Evolutionary conservation across 2,113 vertebrate species (phyloP).

Genomic region (Platanista minor): DNA sequence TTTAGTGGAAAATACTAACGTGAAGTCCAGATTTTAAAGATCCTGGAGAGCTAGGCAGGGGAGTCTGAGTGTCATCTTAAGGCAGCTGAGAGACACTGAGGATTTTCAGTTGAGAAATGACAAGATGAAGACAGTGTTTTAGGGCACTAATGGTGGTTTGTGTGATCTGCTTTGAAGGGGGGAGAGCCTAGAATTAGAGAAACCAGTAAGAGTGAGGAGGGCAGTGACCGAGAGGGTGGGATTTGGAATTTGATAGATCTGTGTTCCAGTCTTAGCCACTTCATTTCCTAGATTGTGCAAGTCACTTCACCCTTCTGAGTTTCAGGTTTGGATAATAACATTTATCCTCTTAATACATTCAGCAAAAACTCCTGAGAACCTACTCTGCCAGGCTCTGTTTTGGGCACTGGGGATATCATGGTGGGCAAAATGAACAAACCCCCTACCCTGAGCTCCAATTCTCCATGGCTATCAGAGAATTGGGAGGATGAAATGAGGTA

Average conservation of each 20-base stretch:
- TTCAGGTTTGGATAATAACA: not conserved
- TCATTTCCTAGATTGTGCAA: not conserved
- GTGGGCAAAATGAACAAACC: not conserved
- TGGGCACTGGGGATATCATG: not conserved
- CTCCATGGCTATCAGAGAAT: not conserved
- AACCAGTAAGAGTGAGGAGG: not conserved
- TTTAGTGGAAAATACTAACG: not conserved
- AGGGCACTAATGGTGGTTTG: not conserved
- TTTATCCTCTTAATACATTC: not conserved
- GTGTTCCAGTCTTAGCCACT: not conserved
- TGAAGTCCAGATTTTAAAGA: not conserved
- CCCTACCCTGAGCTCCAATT: not conserved
- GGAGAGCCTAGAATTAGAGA: not conserved
- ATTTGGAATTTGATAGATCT: not conserved
- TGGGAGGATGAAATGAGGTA: not conserved
- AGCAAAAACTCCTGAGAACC: not conserved
- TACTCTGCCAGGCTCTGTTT: not conserved
- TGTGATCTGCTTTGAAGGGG: not conserved
- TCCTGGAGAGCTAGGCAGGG: not conserved
- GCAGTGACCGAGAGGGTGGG: not conserved
- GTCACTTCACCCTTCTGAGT: not conserved
- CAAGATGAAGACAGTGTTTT: not conserved
- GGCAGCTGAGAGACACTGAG: not conserved
- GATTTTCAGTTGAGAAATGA: not conserved
- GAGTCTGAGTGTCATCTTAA: not conserved